These are phyloP conservation scores for Argya squamiceps DNA, from an alignment of 2,797 vertebrate species.

Conservation along the genomic window DNA sequence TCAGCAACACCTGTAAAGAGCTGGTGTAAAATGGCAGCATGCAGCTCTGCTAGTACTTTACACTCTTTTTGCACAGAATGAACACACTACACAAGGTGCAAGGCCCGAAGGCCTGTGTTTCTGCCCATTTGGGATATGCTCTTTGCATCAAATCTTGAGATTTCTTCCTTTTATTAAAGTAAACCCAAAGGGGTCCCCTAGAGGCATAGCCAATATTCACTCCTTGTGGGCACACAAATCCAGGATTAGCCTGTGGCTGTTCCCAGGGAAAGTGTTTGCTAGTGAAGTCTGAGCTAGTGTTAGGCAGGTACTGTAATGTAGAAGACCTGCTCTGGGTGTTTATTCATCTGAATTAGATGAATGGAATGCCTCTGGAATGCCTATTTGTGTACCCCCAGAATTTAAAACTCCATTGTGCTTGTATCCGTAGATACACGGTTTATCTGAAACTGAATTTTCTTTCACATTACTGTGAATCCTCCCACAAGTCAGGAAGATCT, in stretches of 20 bases:
- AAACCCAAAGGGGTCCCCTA: slow-evolving; percentile 45
- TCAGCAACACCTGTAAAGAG: background rate
- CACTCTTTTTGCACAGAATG: slow-evolving; percentile 9
- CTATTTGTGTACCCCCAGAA: background rate
- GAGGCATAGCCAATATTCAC: slow-evolving; percentile 46
- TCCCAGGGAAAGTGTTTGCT: background rate
- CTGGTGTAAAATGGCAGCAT: background rate
- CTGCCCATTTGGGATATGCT: slow-evolving; percentile 27
- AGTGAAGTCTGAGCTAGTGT: background rate
- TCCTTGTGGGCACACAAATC: slow-evolving; percentile 44
- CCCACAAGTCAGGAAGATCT: background rate
- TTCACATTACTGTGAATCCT: background rate
- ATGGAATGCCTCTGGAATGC: background rate
- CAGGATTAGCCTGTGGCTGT: slow-evolving; percentile 32
- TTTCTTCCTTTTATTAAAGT: slow-evolving; percentile 50
- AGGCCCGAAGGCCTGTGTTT: slow-evolving; percentile 38
- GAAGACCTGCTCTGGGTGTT: background rate
- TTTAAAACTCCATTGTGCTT: background rate
- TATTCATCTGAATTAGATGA: background rate
- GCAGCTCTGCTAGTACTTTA: background rate
- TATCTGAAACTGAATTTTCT: background rate
- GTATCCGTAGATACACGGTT: background rate
- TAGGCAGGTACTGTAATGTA: background rate
- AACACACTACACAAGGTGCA: slow-evolving; percentile 40
- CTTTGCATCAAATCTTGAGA: slow-evolving; percentile 55